Conservation (phyloP, 1,140 invertebrate genomes). For the Anagrus nilaparvatae region DNA sequence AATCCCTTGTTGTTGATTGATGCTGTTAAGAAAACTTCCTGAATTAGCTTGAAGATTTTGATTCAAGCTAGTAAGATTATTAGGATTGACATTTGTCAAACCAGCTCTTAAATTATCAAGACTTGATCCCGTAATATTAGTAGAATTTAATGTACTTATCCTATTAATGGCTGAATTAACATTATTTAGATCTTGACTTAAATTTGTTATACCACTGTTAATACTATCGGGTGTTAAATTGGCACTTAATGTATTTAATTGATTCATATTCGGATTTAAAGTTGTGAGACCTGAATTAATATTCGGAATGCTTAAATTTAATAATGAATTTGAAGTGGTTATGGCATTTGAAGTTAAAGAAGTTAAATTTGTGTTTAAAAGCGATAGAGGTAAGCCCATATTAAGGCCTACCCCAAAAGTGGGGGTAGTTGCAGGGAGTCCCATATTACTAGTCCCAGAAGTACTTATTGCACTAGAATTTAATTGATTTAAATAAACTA, state of each 20-base stretch:
- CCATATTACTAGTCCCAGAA: slow-evolving; percentile 43
- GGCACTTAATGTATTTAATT: slow-evolving; percentile 38
- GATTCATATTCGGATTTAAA: slow-evolving; percentile 38
- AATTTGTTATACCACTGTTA: slow-evolving; percentile 34
- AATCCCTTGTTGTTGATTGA: too few relatives aligned
- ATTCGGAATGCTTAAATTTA: slow-evolving; percentile 38
- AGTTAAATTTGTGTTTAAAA: slow-evolving; percentile 38
- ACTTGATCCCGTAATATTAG: slow-evolving; percentile 35
- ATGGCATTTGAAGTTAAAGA: slow-evolving; percentile 41
- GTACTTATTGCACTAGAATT: slow-evolving; percentile 41
- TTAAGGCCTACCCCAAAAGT: slow-evolving; percentile 44
- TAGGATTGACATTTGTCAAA: slow-evolving; percentile 32
- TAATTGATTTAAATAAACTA: slow-evolving; percentile 41
- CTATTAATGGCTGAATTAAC: slow-evolving; percentile 36
- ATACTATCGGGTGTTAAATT: slow-evolving; percentile 39
- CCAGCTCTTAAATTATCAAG: slow-evolving; percentile 31
- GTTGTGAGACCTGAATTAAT: slow-evolving; percentile 39
- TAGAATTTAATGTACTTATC: slow-evolving; percentile 32
- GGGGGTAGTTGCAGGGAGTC: slow-evolving; percentile 43
- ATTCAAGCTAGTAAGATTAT: slow-evolving; percentile 32
- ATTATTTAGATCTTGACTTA: slow-evolving; percentile 37
- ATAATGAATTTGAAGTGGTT: slow-evolving; percentile 40
- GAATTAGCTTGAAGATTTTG: slow-evolving; percentile 23
- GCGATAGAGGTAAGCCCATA: slow-evolving; percentile 42
- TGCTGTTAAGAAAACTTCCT: slow-evolving; percentile 15